Evolutionary conservation across 1,140 invertebrate genomes (phyloP).

Genomic region (Phthorimaea operculella): DNA sequence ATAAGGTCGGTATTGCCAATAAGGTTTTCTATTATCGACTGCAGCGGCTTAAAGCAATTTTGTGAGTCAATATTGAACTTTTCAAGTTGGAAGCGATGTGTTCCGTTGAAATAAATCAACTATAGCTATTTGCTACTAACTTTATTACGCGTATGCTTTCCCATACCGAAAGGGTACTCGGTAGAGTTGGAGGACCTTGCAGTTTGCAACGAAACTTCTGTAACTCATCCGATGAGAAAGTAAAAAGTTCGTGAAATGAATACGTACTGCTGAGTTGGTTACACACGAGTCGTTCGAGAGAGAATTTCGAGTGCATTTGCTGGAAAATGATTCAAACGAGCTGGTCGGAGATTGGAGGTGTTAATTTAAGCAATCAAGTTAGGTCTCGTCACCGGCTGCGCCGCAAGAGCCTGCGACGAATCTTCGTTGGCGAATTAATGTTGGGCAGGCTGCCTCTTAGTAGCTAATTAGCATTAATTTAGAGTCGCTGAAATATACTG

Average conservation of each 20-base stretch:
- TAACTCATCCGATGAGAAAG: not conserved
- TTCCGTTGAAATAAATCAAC: slow-evolving; percentile 50
- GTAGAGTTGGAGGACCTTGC: not conserved
- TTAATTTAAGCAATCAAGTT: too few species aligned
- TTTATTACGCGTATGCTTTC: not conserved
- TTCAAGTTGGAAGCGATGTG: slow-evolving; percentile 49
- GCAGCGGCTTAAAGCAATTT: slow-evolving; percentile 61
- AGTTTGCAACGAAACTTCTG: not conserved
- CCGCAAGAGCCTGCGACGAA: too few species aligned
- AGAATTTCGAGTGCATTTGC: not conserved
- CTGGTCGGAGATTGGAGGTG: too few species aligned
- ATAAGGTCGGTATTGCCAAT: slow-evolving; percentile 53
- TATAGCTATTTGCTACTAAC: slow-evolving; percentile 5
- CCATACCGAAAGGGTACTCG: not conserved
- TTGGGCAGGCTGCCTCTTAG: too few species aligned
- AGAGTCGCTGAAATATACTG: too few species aligned
- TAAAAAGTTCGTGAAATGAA: not conserved
- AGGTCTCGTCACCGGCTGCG: too few species aligned
- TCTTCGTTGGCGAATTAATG: too few species aligned
- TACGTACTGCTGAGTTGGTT: not conserved
- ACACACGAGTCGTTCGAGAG: not conserved
- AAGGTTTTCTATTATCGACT: slow-evolving; percentile 47
- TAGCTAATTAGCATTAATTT: too few species aligned
- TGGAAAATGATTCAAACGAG: too few species aligned
- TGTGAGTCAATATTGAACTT: slow-evolving; percentile 63